Percentiles rank a stretch among this genome's conserved stretches.
phyloP scores from a whole-genome alignment of 1,140 invertebrate genomes.

The Drosophila pruinosa region DNA sequence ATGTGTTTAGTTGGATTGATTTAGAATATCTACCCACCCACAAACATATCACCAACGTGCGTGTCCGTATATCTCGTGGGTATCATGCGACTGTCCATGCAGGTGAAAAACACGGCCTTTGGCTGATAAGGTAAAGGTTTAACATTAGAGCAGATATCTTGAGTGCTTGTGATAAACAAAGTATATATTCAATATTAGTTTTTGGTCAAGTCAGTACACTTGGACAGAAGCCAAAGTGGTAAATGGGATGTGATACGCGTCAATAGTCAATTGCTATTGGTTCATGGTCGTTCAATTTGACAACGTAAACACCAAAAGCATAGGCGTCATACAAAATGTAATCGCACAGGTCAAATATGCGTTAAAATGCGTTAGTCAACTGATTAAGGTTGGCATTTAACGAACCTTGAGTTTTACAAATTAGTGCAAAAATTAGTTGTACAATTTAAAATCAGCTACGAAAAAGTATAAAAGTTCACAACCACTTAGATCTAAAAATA shows the following conservation, averaged over 20 bases:
- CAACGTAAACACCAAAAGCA: background rate
- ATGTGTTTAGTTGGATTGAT: slow-evolving; percentile 6
- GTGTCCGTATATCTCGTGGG: slow-evolving; percentile 97
- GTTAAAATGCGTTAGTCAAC: no score
- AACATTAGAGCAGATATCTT: slow-evolving; percentile 45
- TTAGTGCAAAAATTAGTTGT: slow-evolving; percentile 36
- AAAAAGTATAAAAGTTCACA: slow-evolving; percentile 31
- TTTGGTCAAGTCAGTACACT: slow-evolving; percentile 32
- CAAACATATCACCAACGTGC: slow-evolving; percentile 98
- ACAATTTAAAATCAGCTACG: slow-evolving; percentile 27
- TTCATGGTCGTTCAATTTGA: slow-evolving; percentile 45
- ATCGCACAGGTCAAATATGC: background rate
- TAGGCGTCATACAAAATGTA: background rate
- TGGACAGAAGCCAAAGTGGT: slow-evolving; percentile 50
- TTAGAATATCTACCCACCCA: slow-evolving; percentile 86
- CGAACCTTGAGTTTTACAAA: background rate
- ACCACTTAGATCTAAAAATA: slow-evolving; percentile 29
- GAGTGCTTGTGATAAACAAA: slow-evolving; percentile 14
- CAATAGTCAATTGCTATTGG: background rate
- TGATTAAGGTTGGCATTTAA: no score
- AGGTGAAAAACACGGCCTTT: slow-evolving; percentile 97
- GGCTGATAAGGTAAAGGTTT: slow-evolving; percentile 86
- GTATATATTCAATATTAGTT: slow-evolving; percentile 34
- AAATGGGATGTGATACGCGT: slow-evolving; percentile 3
- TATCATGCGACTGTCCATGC: slow-evolving; percentile 98